Conservation (phyloP, 2,797 vertebrate genomes). For the Enteromius anoplus region DNA sequence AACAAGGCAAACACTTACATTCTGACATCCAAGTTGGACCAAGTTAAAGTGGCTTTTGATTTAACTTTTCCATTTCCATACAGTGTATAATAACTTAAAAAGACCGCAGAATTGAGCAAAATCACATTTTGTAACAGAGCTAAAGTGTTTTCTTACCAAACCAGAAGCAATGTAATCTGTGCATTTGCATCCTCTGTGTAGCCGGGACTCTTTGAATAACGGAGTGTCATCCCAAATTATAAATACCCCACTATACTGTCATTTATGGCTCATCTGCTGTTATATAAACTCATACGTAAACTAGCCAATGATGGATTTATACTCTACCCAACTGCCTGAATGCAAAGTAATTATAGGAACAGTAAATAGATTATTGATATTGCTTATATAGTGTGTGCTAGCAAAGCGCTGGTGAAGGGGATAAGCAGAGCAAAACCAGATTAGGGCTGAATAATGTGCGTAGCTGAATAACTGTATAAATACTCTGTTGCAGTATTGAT, state of each 20-base stretch:
- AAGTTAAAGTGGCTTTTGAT: background rate
- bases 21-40: no score
- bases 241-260: constrained; percentile 14
- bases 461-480: constrained; percentile 14
- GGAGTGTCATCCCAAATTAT: constrained; percentile 15
- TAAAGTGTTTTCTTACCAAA: background rate
- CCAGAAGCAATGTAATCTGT: background rate
- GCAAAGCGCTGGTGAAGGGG: background rate
- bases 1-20: background rate
- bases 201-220: background rate
- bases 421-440: constrained; percentile 34
- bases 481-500: background rate
- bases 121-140: background rate
- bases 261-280: constrained; percentile 29
- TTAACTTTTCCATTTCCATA: background rate
- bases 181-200: constrained; percentile 1
- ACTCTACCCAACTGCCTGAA: constrained; percentile 23
- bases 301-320: constrained; percentile 32
- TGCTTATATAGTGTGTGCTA: constrained; percentile 36
- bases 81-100: background rate
- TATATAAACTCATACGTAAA: constrained; percentile 12
- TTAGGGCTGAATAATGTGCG: constrained; percentile 27
- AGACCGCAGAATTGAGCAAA: no score
- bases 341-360: constrained; percentile 32
- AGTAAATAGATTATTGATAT: constrained; percentile 42